Base-by-base conservation (phyloP, 2,797 vertebrate species). In the Acanthis flammea region DNA sequence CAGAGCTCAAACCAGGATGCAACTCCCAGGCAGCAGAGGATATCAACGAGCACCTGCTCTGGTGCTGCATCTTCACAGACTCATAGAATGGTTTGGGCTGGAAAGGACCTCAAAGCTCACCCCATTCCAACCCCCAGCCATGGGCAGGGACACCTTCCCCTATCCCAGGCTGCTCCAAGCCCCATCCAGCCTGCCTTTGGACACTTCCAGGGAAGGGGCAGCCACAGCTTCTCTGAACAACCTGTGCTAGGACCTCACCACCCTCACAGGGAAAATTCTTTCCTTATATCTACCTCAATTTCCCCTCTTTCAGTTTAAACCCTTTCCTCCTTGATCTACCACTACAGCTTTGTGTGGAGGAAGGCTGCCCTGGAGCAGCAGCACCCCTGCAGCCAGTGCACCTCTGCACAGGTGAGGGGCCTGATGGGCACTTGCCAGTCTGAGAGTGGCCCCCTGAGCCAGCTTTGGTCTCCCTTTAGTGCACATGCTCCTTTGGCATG, bases 121-220 rank as follows among this genome's bases (percentile, higher is more conserved):
- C 39, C 33, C 12, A 16, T 31, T 58, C 39, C 23, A 28, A 7
- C 2, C 2, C 8, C 5, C 25, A 45, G n/a, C 24, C 58, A 58
- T 14, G 10, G 31, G 14, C 51, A 58, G 15, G 12, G 45, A 45
- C 65, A 53, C 25, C 33, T 77, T 10, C 22, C 15, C 14, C 30
- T 6, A 5, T 1, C 21, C 25, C 39, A 65, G 45, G 6, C 0
- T 65, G 33, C 37, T 71, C 44, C 30, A 62, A 75, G 37, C n/a
- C 48, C 31, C 0, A 0, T 62, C 28, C 37, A 19, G 0, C 22
- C n/a, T 8, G 12, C 28, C 5, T 30, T 45, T 10, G 79, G 2
- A 2, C 45, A 71, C 19, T 45, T 3, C n/a, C 12, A 63, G 21
- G 21, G 39, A 39, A 39, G 42, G 5, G 14, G 5, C 44, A 83